These are phyloP conservation scores for Amitus sp. DNA, from an alignment of 2,888 invertebrate species.

Conservation along the genomic window DNA sequence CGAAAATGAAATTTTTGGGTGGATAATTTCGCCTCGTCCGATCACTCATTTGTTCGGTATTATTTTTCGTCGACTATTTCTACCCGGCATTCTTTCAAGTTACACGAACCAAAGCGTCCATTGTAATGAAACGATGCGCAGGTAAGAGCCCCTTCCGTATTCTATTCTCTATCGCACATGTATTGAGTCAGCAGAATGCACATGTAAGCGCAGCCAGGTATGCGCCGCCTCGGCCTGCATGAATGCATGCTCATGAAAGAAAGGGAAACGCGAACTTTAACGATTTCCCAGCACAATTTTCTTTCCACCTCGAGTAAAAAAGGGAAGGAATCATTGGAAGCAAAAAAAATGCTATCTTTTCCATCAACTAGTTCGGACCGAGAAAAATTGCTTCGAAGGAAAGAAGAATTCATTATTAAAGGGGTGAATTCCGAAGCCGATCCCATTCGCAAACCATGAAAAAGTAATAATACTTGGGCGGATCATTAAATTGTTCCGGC, in stretches of 20 bases:
- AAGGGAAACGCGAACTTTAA: conserved; percentile 40
- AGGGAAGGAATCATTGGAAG: conserved; percentile 29
- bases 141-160: conserved; percentile 48
- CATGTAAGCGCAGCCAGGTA: conserved; percentile 32
- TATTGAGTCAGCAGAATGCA: conserved; percentile 38
- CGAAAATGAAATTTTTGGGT: neutral
- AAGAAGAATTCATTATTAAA: too few relatives aligned
- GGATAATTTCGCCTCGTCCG: conserved; percentile 22
- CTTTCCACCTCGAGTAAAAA: conserved; percentile 22
- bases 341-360: too few relatives aligned
- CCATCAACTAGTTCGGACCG: too few relatives aligned
- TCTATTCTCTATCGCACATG: conserved; percentile 34
- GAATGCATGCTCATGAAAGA: conserved; percentile 32
- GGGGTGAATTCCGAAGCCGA: too few relatives aligned
- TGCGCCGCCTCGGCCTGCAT: conserved; percentile 32
- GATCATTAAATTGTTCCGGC: conserved; percentile 65
- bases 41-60: conserved; percentile 17
- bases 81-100: conserved; percentile 34
- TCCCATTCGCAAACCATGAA: conserved; percentile 25
- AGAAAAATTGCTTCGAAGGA: too few relatives aligned
- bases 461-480: conserved; percentile 40
- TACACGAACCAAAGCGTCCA: conserved; percentile 31
- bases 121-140: conserved; percentile 56
- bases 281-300: conserved; percentile 30
- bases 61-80: conserved; percentile 24